Percentiles rank a stretch among this genome's conserved stretches.
Conservation (phyloP, 2,797 vertebrate species). For the Enteromius radiatus region DNA sequence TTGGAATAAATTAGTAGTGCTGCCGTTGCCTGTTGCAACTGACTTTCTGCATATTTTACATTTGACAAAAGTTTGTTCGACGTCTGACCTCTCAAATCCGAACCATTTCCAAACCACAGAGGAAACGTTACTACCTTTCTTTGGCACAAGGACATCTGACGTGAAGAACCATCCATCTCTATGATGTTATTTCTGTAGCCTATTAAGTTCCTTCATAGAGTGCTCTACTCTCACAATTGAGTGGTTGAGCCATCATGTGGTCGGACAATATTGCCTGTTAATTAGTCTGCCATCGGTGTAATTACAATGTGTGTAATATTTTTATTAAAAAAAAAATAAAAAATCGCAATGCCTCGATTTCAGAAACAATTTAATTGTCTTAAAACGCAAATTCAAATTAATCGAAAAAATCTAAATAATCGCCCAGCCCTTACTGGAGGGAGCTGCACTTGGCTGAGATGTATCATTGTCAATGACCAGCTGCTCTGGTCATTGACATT, state of each 20-base stretch:
- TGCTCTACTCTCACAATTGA: neutral
- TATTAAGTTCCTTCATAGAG: neutral
- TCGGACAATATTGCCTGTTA: neutral
- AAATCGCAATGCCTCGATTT: neutral
- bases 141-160: neutral
- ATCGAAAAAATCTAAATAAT: neutral
- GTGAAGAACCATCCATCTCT: neutral
- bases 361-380: neutral
- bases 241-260: neutral
- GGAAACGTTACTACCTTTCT: neutral
- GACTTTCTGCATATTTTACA: conserved; percentile 2
- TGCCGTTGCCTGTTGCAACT: neutral
- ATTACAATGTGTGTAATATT: neutral
- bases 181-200: neutral
- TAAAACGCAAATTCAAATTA: neutral
- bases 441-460: too few species aligned
- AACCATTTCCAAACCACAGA: conserved; percentile 17
- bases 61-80: neutral
- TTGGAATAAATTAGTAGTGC: conserved; percentile 24
- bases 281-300: neutral
- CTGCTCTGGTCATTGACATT: too few species aligned
- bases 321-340: neutral
- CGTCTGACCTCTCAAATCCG: neutral
- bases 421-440: too few species aligned
- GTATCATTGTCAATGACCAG: too few species aligned